Base-by-base conservation (phyloP, 2,113 vertebrate species). In the Trogon melanurus region DNA sequence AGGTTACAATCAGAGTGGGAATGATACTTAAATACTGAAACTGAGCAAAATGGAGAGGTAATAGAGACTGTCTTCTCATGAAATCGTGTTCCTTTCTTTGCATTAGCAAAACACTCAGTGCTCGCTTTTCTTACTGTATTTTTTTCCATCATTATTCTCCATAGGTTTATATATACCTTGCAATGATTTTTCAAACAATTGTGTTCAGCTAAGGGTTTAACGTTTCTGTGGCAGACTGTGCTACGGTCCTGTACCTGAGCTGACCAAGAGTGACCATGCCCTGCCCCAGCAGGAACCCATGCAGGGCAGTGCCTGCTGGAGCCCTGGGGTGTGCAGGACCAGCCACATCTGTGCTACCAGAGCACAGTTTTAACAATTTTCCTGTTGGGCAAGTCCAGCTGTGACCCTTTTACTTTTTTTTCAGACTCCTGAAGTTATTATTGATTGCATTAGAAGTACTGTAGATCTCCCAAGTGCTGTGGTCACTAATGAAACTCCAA, bases 221-320 rank as follows among this genome's bases (percentile, higher is more conserved):
- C 3, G 5, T 66, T 87, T 53, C 16, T 82, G 13, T 65, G 34
- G 8, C 17, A 54, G 13, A 16, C 3, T 34, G 12, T 57, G 11
- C 21, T 57, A 22, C 1, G 2, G 2, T 19, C 22, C 25, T 36
- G 25, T 41, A 69, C 17, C 10, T 1, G 3, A 25, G 5, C 0
- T 26, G 13, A 3, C 54, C 18, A 89, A 53, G 9, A 26, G 6
- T 50, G 41, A 41, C 4, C 3, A 11, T 6, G 44, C 1, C 23
- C 10, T 34, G 2, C 4, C 38, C 2, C 19, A 64, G 15, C 19
- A 70, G 32, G 19, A 71, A 56, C 4, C 15, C 4, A 7, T 5
- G 32, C 7, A 48, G 3, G n/a, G 22, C 34, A 57, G 14, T 34
- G 20, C 5, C 6, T 79, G 78, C 27, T 89, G 30, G 17, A 85